Evolutionary conservation across 2,113 vertebrate species (phyloP).

Genomic region (Coryphaenoides rupestris): DNA sequence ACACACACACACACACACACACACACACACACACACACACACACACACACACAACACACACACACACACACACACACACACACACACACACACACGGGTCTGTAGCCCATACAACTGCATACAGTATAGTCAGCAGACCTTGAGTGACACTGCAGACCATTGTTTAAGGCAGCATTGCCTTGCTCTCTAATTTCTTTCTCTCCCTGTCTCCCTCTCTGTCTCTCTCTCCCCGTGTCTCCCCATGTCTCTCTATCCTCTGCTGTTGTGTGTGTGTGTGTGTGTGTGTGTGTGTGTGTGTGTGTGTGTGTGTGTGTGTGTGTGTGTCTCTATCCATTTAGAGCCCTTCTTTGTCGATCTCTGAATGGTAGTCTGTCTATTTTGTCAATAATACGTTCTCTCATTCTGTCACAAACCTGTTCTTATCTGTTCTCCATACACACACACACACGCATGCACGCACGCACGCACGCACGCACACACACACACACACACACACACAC

Average conservation of each 20-base stretch:
- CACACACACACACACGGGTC: conserved; percentile 24
- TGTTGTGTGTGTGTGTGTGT: neutral
- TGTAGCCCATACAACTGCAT: conserved; percentile 38
- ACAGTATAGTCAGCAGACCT: conserved; percentile 42
- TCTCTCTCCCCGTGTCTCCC: neutral
- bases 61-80: too few species aligned
- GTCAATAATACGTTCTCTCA: neutral
- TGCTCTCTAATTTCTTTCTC: neutral
- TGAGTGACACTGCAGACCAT: conserved; percentile 54
- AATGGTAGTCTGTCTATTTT: conserved; percentile 1
- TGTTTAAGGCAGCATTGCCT: conserved; percentile 42
- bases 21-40: too few species aligned
- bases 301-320: too few species aligned
- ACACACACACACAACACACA: conserved; percentile 19
- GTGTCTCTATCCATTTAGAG: too few species aligned
- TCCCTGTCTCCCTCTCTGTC: neutral
- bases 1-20: too few species aligned
- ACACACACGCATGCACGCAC: conserved; percentile 6
- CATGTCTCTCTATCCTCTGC: neutral
- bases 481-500: conserved; percentile 12
- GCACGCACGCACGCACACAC: neutral
- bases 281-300: too few species aligned
- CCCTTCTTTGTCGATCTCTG: neutral
- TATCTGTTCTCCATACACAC: neutral
- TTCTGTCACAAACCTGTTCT: neutral